These are phyloP conservation scores for Baccha elongata DNA, from an alignment of 2,888 invertebrate genomes.

Conservation along the genomic window DNA sequence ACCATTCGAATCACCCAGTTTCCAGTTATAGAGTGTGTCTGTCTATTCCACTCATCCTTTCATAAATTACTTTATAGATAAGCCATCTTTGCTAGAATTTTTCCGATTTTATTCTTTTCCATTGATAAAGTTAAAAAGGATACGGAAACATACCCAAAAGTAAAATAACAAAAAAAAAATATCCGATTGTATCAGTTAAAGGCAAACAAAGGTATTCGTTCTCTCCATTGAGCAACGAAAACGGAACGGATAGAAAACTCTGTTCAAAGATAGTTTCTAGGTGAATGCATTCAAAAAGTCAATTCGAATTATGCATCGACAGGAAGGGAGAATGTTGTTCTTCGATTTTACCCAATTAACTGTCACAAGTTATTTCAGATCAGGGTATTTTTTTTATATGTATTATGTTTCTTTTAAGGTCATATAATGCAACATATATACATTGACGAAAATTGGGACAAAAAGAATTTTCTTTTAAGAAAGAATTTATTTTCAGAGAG, in stretches of 20 bases:
- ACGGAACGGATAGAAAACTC: conserved; percentile 9
- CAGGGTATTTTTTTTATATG: not conserved
- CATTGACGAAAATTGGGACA: no score
- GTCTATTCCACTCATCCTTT: conserved; percentile 1
- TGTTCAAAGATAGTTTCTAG: conserved; percentile 52
- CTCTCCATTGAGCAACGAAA: not conserved
- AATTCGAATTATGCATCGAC: conserved; percentile 54
- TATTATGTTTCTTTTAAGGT: not conserved
- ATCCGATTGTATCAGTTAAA: conserved; percentile 52
- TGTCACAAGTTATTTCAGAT: conserved; percentile 44
- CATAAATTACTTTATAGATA: conserved; percentile 59
- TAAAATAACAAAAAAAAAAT: not conserved
- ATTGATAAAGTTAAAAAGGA: conserved; percentile 55
- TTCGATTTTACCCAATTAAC: conserved; percentile 57
- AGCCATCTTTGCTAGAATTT: conserved; percentile 44
- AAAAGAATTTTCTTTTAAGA: no score
- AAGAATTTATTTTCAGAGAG: no score
- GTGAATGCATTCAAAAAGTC: conserved; percentile 56
- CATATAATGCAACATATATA: no score
- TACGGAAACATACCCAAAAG: conserved; percentile 45
- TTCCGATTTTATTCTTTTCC: conserved; percentile 24
- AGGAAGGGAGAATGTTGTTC: conserved; percentile 15
- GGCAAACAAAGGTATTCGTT: conserved; percentile 37
- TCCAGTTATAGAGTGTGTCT: not conserved
- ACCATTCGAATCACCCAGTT: not conserved